phyloP scores from a whole-genome alignment of 2,888 invertebrate genomes.

The Parochlus steinenii region DNA sequence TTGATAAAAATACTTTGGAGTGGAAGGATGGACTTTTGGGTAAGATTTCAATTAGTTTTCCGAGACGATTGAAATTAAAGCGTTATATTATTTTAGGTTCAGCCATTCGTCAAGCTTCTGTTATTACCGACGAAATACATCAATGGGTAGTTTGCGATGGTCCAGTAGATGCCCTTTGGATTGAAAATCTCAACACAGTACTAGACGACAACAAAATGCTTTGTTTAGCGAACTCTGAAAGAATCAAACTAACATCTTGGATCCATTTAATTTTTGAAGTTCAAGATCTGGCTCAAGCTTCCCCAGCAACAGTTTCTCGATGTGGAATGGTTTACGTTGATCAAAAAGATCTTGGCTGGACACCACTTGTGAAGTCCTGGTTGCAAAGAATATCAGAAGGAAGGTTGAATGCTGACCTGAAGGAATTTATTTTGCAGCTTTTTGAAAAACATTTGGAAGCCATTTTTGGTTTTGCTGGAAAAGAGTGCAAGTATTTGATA shows the following conservation, averaged over 20 bases:
- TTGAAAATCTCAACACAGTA: constrained; percentile 86
- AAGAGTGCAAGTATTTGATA: constrained; percentile 54
- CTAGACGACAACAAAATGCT: constrained; percentile 89
- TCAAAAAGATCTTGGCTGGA: constrained; percentile 63
- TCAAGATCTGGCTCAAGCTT: constrained; percentile 73
- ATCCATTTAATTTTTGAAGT: constrained; percentile 83
- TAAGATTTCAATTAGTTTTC: constrained; percentile 31
- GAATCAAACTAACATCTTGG: constrained; percentile 75
- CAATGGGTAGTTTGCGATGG: constrained; percentile 89
- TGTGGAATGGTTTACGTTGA: constrained; percentile 87
- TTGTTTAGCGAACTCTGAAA: constrained; percentile 77
- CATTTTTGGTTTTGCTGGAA: constrained; percentile 48
- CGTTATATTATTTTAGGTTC: constrained; percentile 12
- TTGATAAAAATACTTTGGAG: constrained; percentile 67
- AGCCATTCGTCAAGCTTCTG: constrained; percentile 25
- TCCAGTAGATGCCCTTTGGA: constrained; percentile 87
- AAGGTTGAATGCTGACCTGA: constrained; percentile 37
- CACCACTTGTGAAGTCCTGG: constrained; percentile 70
- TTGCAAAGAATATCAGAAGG: constrained; percentile 36
- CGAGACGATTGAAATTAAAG: neutral
- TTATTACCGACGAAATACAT: constrained; percentile 43
- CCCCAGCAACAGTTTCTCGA: constrained; percentile 73
- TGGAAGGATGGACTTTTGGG: constrained; percentile 84
- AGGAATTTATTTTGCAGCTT: constrained; percentile 45
- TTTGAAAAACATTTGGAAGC: constrained; percentile 47